Conservation (phyloP, 2,113 vertebrate genomes). For the Peromyscus maniculatus region DNA sequence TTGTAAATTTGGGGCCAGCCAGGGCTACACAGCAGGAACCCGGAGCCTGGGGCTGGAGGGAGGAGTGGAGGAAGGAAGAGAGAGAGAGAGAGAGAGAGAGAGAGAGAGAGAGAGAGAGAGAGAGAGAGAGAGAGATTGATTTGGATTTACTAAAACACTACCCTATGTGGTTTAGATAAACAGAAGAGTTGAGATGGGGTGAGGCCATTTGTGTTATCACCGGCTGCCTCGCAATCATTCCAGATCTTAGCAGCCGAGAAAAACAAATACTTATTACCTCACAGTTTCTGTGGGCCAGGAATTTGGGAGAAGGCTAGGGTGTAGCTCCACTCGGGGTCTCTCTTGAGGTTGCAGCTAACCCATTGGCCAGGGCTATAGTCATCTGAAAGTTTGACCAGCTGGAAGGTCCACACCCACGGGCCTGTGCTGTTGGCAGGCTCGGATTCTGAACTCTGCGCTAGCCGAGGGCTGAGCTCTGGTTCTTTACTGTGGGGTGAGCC, state of each 20-base stretch:
- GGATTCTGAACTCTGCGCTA: not conserved
- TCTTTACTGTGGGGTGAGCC: not conserved
- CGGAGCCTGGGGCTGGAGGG: no score
- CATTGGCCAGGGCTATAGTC: not conserved
- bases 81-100: not conserved
- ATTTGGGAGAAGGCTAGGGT: not conserved
- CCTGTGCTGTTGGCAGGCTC: not conserved
- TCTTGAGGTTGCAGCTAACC: not conserved
- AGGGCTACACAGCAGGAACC: not conserved
- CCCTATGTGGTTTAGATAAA: not conserved
- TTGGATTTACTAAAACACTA: not conserved
- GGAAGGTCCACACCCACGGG: not conserved
- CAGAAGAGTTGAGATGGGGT: not conserved
- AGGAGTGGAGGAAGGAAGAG: not conserved
- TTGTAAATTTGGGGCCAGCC: not conserved
- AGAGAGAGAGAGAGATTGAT: not conserved
- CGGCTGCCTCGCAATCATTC: not conserved
- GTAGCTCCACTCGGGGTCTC: not conserved
- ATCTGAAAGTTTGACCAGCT: not conserved
- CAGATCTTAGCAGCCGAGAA: not conserved
- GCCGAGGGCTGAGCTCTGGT: not conserved
- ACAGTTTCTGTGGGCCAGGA: not conserved
- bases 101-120: not conserved
- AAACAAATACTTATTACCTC: conserved; percentile 3
- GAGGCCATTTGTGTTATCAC: not conserved